Conservation (phyloP, 2,113 vertebrate species). For the Notarius quadriscutis region DNA sequence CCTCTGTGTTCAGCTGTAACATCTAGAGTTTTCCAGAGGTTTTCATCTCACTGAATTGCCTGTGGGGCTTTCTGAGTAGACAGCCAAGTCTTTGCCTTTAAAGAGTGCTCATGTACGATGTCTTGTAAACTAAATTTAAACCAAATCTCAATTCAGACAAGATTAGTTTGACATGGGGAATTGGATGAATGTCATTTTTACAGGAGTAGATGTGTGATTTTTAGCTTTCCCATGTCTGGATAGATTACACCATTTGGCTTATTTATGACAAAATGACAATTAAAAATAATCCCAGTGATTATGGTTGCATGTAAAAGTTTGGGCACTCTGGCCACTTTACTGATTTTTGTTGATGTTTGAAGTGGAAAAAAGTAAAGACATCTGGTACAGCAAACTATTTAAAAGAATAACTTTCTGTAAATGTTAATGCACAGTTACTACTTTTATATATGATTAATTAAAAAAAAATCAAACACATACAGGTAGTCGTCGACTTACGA, state of each 20-base stretch:
- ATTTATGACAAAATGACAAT: not conserved
- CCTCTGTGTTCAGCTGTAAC: constrained; percentile 14
- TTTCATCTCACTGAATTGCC: constrained; percentile 29
- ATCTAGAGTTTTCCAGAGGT: constrained; percentile 23
- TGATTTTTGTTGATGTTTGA: not conserved
- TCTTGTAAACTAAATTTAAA: not conserved
- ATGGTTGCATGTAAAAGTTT: not conserved
- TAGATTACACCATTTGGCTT: not conserved
- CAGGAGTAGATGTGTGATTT: not conserved
- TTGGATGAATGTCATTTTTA: not conserved
- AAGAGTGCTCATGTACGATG: not conserved
- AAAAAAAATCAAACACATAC: not conserved
- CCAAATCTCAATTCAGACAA: not conserved
- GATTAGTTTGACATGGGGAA: not conserved
- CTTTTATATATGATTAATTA: not conserved
- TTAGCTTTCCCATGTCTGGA: not conserved
- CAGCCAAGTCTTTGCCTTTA: not conserved
- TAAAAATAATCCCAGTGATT: not conserved
- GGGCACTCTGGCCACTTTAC: not conserved
- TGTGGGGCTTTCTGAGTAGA: not conserved
- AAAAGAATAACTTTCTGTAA: not conserved
- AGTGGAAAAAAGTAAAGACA: not conserved
- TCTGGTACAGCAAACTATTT: not conserved
- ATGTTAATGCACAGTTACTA: not conserved
- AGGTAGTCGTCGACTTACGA: too few relatives aligned